phyloP scores from a whole-genome alignment of 2,888 invertebrate species.

The Incurvaria masculella region DNA sequence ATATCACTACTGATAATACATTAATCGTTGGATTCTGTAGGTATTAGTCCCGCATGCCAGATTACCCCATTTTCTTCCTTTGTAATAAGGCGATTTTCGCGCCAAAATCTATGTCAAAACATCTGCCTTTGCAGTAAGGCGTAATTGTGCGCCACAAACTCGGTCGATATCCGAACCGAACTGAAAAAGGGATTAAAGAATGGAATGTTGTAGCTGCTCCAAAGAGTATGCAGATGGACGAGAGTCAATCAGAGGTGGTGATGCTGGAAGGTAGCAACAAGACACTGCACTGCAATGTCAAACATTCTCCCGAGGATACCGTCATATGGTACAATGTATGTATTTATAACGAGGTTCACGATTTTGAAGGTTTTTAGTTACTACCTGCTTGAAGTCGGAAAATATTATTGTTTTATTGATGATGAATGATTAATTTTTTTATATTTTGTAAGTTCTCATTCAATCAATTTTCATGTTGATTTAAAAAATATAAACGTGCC shows the following conservation, averaged over 20 bases:
- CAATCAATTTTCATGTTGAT: background rate
- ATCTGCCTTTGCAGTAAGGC: no score
- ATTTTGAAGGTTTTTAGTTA: background rate
- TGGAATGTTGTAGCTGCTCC: constrained; percentile 33
- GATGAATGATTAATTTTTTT: background rate
- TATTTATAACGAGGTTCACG: constrained; percentile 17
- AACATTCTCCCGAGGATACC: constrained; percentile 21
- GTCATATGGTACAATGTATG: constrained; percentile 54
- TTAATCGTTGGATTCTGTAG: no score
- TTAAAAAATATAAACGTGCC: no score
- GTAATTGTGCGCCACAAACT: no score
- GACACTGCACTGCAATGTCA: constrained; percentile 31
- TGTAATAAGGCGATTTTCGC: no score
- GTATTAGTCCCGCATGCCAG: no score
- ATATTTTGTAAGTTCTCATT: background rate
- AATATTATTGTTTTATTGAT: constrained; percentile 4
- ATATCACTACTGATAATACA: no score
- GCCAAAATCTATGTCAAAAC: no score
- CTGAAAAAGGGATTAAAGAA: no score
- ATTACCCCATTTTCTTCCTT: no score
- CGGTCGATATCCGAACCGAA: no score
- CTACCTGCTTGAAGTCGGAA: no score
- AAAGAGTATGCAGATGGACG: constrained; percentile 26
- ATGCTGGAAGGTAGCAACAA: constrained; percentile 28
- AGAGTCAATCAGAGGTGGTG: constrained; percentile 20